Percentiles rank a stretch among this genome's conserved stretches.
Conservation (phyloP, 2,113 vertebrate genomes). For the Gymnorhina tibicen region DNA sequence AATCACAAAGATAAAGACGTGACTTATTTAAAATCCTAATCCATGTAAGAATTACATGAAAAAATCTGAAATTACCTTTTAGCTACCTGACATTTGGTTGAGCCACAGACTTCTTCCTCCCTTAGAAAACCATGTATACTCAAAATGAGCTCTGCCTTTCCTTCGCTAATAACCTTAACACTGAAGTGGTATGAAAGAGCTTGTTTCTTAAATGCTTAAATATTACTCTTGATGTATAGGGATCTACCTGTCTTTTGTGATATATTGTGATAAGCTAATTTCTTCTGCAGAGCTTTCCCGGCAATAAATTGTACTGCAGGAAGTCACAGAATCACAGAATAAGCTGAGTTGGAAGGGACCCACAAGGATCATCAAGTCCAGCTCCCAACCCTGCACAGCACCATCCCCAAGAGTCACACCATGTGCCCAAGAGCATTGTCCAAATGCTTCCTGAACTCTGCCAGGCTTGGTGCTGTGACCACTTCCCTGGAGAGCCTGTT, state of each 20-base stretch:
- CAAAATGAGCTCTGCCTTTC: neutral
- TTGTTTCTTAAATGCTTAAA: neutral
- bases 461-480: too few relatives aligned
- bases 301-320: neutral
- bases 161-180: neutral
- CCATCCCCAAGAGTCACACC: neutral
- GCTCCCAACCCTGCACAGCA: neutral
- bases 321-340: neutral
- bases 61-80: neutral
- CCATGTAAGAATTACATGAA: neutral
- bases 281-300: neutral
- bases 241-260: constrained; percentile 14
- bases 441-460: neutral
- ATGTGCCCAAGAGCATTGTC: accelerated
- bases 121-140: neutral
- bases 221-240: neutral
- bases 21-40: neutral
- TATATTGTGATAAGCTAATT: constrained; percentile 15
- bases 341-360: neutral
- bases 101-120: neutral
- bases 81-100: neutral
- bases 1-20: neutral
- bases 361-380: neutral
- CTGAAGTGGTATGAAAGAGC: neutral
- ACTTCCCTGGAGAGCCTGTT: neutral